phyloP scores from a whole-genome alignment of 2,797 vertebrate genomes.

The Alexandromys oeconomus region DNA sequence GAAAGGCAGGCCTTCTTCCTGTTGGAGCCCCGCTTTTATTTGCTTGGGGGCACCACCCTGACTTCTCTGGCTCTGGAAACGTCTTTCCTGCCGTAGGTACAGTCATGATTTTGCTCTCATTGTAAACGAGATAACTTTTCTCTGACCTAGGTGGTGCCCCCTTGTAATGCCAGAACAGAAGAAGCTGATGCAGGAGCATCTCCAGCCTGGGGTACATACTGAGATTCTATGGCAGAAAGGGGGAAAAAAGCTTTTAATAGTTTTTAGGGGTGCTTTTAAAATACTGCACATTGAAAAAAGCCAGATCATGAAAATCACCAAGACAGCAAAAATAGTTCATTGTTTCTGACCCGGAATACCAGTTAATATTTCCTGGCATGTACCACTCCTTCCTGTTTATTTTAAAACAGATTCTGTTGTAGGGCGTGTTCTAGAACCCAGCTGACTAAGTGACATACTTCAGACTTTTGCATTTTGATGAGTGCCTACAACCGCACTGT shows the following conservation, averaged over 20 bases:
- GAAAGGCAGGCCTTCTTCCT: neutral
- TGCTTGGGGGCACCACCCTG: constrained; percentile 2
- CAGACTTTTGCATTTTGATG: constrained; percentile 47
- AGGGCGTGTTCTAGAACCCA: constrained; percentile 22
- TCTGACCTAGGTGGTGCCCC: neutral
- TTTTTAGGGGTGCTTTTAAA: neutral
- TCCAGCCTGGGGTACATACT: neutral
- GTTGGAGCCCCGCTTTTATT: neutral
- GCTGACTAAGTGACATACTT: neutral
- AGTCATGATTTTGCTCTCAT: constrained; percentile 9
- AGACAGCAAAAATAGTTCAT: constrained; percentile 34
- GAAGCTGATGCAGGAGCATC: neutral
- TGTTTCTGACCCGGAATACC: constrained; percentile 29
- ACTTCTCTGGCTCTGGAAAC: neutral
- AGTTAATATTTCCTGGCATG: constrained; percentile 34
- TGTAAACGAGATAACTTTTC: neutral
- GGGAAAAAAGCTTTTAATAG: neutral
- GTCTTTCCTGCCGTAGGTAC: neutral
- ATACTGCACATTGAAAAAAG: neutral
- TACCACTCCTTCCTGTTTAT: constrained; percentile 14
- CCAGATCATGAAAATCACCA: constrained; percentile 41
- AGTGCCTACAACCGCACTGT: constrained; percentile 38
- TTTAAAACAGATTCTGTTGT: constrained; percentile 49
- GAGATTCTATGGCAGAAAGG: neutral
- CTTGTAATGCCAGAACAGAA: neutral